These are phyloP conservation scores for Rhinopithecus roxellana DNA, from an alignment of 2,113 vertebrate species.

Conservation along the genomic window DNA sequence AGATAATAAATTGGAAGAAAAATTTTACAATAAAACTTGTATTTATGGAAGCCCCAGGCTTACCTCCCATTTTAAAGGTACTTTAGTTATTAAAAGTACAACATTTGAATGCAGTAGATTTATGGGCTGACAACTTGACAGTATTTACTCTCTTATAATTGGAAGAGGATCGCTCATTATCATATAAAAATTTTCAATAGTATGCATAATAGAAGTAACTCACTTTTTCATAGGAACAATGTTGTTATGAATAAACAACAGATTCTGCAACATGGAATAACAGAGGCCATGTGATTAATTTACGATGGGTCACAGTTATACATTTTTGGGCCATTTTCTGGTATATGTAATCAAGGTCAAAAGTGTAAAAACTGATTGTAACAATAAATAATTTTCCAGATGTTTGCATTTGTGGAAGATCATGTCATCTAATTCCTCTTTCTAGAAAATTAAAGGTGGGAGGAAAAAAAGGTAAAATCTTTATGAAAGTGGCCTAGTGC, in stretches of 20 bases:
- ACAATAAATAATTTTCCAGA: conserved; percentile 81
- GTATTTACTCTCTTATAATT: conserved; percentile 76
- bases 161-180: conserved; percentile 75
- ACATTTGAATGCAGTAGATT: conserved; percentile 64
- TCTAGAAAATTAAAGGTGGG: conserved; percentile 53
- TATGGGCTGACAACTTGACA: conserved; percentile 75
- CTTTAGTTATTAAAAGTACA: conserved; percentile 23
- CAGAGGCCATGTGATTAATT: conserved; percentile 77
- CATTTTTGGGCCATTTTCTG: conserved; percentile 79
- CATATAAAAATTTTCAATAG: conserved; percentile 78
- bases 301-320: conserved; percentile 78
- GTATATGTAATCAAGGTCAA: conserved; percentile 81
- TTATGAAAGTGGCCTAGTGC: neutral
- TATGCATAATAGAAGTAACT: conserved; percentile 76
- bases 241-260: conserved; percentile 81
- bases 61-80: conserved; percentile 53
- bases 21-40: conserved; percentile 34
- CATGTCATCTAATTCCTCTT: conserved; percentile 37
- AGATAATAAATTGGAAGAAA: neutral
- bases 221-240: conserved; percentile 77
- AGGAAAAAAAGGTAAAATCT: conserved; percentile 33
- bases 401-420: conserved; percentile 71
- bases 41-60: conserved; percentile 39
- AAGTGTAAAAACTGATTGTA: conserved; percentile 80
- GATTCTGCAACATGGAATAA: conserved; percentile 77